These are phyloP conservation scores for Plestiodon gilberti DNA, from an alignment of 2,113 vertebrate genomes.

Conservation along the genomic window DNA sequence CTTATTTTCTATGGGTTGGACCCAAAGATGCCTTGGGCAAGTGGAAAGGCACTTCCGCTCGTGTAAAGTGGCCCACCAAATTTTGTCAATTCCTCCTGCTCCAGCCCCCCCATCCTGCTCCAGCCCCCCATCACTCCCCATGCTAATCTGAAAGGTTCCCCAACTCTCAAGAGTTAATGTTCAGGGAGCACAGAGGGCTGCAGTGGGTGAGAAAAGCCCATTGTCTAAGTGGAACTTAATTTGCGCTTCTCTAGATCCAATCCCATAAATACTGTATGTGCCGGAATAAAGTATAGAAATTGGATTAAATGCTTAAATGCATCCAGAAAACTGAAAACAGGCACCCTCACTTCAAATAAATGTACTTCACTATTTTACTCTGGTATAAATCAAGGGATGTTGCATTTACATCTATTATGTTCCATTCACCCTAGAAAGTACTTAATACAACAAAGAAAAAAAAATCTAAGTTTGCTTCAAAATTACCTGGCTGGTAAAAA, in stretches of 20 bases:
- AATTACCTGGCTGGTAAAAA: constrained; percentile 78
- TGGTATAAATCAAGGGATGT: neutral
- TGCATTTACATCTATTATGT: neutral
- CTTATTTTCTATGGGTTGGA: neutral
- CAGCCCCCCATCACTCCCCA: too few species aligned
- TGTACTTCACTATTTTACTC: neutral
- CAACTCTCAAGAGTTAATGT: too few species aligned
- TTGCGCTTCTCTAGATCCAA: too few species aligned
- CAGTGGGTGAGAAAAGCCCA: too few species aligned
- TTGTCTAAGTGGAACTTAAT: too few species aligned
- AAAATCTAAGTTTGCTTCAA: neutral
- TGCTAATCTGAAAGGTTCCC: too few species aligned
- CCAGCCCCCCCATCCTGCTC: too few species aligned
- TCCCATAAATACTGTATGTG: neutral
- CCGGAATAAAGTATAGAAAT: neutral
- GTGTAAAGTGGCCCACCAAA: too few species aligned
- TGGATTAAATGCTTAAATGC: neutral
- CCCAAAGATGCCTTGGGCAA: too few species aligned
- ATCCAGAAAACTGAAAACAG: neutral
- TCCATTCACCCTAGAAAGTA: neutral
- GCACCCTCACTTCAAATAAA: constrained; percentile 9
- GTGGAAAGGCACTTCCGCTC: too few species aligned
- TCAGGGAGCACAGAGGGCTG: too few species aligned
- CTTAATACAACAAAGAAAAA: neutral
- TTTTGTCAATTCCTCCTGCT: too few species aligned